phyloP scores from a whole-genome alignment of 2,113 vertebrate genomes.

The Patagioenas fasciata region DNA sequence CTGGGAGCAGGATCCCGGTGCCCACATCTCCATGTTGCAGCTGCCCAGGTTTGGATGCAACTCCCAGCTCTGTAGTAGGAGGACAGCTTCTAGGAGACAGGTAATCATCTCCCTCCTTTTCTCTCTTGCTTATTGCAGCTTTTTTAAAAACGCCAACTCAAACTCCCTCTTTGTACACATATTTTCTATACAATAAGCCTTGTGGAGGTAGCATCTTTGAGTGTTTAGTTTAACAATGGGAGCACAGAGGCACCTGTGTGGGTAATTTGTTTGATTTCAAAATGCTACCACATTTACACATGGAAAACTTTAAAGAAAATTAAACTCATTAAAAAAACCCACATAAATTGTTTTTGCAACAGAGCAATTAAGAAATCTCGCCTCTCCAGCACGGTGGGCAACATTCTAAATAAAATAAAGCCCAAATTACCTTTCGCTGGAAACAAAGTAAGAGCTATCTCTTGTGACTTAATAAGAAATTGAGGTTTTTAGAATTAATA shows the following conservation, averaged over 20 bases:
- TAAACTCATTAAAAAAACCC: conserved; percentile 69
- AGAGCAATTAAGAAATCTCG: conserved; percentile 72
- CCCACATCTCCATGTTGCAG: neutral
- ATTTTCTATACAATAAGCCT: conserved; percentile 21
- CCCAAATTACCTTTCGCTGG: conserved; percentile 68
- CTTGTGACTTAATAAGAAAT: conserved; percentile 67
- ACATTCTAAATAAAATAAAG: conserved; percentile 61
- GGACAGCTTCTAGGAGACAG: neutral
- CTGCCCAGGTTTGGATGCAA: neutral
- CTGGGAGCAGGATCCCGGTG: too few relatives aligned
- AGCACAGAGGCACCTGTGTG: conserved; percentile 15
- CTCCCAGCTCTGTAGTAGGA: neutral
- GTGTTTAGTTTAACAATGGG: conserved; percentile 61
- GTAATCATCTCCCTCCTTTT: neutral
- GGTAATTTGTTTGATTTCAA: conserved; percentile 71
- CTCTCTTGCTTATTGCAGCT: neutral
- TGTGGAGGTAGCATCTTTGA: conserved; percentile 13
- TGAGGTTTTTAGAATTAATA: conserved; percentile 55
- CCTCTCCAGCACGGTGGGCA: conserved; percentile 53
- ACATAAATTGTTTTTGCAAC: conserved; percentile 69
- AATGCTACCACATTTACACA: conserved; percentile 51
- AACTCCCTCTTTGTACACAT: neutral
- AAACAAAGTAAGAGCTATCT: conserved; percentile 67
- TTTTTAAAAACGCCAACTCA: neutral
- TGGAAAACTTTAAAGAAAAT: conserved; percentile 75